Percentiles rank a stretch among this genome's conserved stretches.
Conservation (phyloP, 2,797 vertebrate genomes). For the Spea hammondii region DNA sequence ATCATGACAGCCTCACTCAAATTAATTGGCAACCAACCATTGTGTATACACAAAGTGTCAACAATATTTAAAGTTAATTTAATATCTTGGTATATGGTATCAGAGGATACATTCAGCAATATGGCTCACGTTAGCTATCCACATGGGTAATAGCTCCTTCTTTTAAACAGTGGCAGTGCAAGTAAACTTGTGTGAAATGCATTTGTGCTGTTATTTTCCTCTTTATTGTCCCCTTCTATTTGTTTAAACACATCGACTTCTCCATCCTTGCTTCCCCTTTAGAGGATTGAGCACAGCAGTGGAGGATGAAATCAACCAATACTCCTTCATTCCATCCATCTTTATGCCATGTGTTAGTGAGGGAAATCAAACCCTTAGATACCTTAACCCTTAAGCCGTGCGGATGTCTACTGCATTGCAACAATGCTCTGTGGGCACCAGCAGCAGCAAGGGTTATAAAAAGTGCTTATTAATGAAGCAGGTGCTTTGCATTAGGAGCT, state of each 20-base stretch:
- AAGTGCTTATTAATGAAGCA: slow-evolving; percentile 82
- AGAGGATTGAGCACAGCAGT: slow-evolving; percentile 45
- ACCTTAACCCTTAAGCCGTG: slow-evolving; percentile 59
- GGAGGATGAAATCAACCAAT: slow-evolving; percentile 18
- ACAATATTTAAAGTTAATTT: slow-evolving; percentile 32
- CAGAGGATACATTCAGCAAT: slow-evolving; percentile 50
- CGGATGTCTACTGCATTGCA: slow-evolving; percentile 11
- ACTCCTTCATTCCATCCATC: slow-evolving; percentile 33
- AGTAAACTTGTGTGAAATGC: slow-evolving; percentile 62
- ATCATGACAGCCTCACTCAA: slow-evolving; percentile 12
- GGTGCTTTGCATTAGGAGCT: slow-evolving; percentile 76
- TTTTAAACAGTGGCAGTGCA: slow-evolving; percentile 55
- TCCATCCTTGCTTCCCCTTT: slow-evolving; percentile 54
- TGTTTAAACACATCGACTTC: slow-evolving; percentile 49
- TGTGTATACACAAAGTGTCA: slow-evolving; percentile 41
- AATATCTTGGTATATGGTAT: slow-evolving; percentile 43
- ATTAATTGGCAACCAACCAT: slow-evolving; percentile 35
- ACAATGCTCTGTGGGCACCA: slow-evolving; percentile 19
- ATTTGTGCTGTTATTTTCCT: slow-evolving; percentile 59
- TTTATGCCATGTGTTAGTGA: slow-evolving; percentile 57
- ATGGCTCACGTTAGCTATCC: slow-evolving; percentile 53
- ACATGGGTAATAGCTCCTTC: slow-evolving; percentile 46
- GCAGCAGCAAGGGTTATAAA: slow-evolving; percentile 55
- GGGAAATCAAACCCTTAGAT: slow-evolving; percentile 61
- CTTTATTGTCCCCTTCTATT: slow-evolving; percentile 1